A percentile compares a stretch with the other conserved stretches of the same genome.
These are phyloP conservation scores for Neelides sp. DNA, from an alignment of 1,140 invertebrate genomes.

Conservation along the genomic window DNA sequence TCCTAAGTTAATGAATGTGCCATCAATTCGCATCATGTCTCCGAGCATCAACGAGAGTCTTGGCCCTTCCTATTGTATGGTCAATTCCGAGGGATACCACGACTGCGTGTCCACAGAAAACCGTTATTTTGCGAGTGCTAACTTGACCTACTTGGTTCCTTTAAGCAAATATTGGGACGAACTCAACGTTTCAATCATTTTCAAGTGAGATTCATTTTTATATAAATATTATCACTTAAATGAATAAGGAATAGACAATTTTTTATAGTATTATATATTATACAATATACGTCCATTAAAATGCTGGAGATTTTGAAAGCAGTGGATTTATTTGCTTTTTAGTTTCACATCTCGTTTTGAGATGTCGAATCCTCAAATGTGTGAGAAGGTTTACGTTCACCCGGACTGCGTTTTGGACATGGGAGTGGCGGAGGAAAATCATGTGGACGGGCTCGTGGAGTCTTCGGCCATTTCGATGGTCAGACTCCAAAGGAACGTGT, in stretches of 20 bases:
- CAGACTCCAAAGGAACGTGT: constrained; percentile 15
- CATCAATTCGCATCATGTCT: constrained; percentile 23
- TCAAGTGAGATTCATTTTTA: constrained; percentile 20
- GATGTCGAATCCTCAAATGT: constrained; percentile 21
- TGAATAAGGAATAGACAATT: not conserved
- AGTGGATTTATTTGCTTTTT: constrained; percentile 6
- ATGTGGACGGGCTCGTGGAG: constrained; percentile 5
- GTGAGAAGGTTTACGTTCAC: constrained; percentile 12
- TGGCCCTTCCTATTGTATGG: constrained; percentile 23
- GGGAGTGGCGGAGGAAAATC: constrained; percentile 7
- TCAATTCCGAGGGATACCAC: constrained; percentile 22
- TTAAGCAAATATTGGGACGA: constrained; percentile 27
- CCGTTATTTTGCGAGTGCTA: constrained; percentile 23
- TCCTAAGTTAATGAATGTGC: constrained; percentile 25
- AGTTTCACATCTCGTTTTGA: constrained; percentile 24
- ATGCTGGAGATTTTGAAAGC: not conserved
- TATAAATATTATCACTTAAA: not conserved
- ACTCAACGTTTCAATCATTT: constrained; percentile 18
- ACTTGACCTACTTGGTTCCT: constrained; percentile 25
- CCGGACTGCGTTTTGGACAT: constrained; percentile 12
- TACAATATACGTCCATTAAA: not conserved
- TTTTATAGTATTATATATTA: not conserved
- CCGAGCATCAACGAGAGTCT: constrained; percentile 25
- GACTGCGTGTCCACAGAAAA: constrained; percentile 28
- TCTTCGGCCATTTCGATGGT: not conserved